Evolutionary conservation across 2,797 vertebrate genomes (phyloP), one percentile per base, ranked within the genome.

Genomic region (Manis crassicaudata): DNA sequence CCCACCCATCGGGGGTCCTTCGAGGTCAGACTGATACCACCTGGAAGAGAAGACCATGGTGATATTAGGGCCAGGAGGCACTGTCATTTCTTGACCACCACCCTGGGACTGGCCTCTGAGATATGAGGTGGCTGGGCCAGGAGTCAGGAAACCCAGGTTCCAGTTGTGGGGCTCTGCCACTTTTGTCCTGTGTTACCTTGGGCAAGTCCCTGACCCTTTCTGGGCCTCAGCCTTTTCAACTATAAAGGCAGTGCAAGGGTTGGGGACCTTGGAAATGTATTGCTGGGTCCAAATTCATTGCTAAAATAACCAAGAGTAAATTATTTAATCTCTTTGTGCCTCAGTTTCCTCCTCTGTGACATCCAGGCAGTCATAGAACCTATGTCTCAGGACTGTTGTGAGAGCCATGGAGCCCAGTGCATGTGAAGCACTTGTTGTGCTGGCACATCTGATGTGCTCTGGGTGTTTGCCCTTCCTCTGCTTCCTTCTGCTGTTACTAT

Each of bases 1-100:
- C 99, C 99, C 0, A 99, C 99, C 99, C 99, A 99, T 35, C 99
- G 99, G 0, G 99, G 99, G 97, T 99, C 99, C 52, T 73, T 94
- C 0, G 81, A 92, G 0, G 98, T 96, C 76, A 99, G 89, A 25
- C 70, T 7, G 29, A 99, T 98, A 21, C 99, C 46, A 0, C 95
- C 99, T 99, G 98, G 62, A 98, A 98, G 58, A 92, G 94, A 95
- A 96, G 37, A 0, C 25, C 72, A 72, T 29, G 56, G 32, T 27
- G 79, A 63, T 4, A 4, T 81, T 37, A 37, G 23, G 32, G 29
- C 70, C 27, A 20, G 17, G 62, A n/a, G 3, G 27, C 63, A 29
- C 29, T 4, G 0, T 82, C n/a, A 14, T 12, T 63, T 76, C 72
- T 0, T 76, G 65, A 75, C 29, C 73, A 65, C 21, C n/a, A 25